These are phyloP conservation scores for Nemapogon koenigi DNA, from an alignment of 2,888 invertebrate species.

Conservation along the genomic window DNA sequence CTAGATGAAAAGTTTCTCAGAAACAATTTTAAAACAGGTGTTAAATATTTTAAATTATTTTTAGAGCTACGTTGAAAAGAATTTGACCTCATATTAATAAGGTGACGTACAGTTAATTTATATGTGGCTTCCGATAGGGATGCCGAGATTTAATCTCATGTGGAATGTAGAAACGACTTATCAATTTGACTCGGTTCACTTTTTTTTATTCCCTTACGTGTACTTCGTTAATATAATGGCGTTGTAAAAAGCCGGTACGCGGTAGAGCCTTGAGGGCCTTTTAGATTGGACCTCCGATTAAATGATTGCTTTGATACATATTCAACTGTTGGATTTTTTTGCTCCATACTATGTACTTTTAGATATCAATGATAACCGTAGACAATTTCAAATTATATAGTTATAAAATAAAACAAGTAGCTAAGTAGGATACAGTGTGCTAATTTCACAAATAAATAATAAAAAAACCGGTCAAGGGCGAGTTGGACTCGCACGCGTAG, in stretches of 20 bases:
- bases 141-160: constrained; percentile 31
- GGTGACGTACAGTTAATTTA: constrained; percentile 27
- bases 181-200: constrained; percentile 31
- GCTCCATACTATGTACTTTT: too few relatives aligned
- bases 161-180: constrained; percentile 42
- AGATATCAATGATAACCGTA: too few relatives aligned
- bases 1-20: not conserved
- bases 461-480: too few relatives aligned
- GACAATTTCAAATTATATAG: too few relatives aligned
- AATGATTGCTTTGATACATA: constrained; percentile 9
- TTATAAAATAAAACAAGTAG: too few relatives aligned
- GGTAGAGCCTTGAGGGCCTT: constrained; percentile 20
- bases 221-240: constrained; percentile 19
- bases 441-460: too few relatives aligned
- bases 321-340: too few relatives aligned
- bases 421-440: too few relatives aligned
- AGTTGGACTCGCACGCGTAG: too few relatives aligned
- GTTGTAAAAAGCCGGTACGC: constrained; percentile 17
- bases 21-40: not conserved
- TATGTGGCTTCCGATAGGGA: constrained; percentile 39
- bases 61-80: too few relatives aligned
- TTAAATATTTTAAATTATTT: too few relatives aligned
- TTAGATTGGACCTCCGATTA: constrained; percentile 16
- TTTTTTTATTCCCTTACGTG: constrained; percentile 3
- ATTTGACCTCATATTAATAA: constrained; percentile 4